Evolutionary conservation across 2,888 invertebrate species (phyloP), one percentile per base, ranked within the genome.

Genomic region (Acanthosoma haemorrhoidale): DNA sequence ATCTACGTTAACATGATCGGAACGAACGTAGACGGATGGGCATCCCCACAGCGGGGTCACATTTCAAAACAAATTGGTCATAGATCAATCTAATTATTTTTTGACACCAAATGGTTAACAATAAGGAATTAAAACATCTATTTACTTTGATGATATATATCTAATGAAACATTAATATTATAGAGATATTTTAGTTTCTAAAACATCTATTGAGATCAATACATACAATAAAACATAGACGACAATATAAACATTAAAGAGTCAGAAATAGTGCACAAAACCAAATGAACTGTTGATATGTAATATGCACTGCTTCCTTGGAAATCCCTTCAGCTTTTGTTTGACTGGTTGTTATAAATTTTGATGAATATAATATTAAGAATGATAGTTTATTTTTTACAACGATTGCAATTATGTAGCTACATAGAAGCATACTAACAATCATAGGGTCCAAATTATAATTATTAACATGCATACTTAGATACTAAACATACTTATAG

Each of bases 291-390:
- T 59, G 58, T 68, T 68, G 59, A 68, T 68, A 68, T 58, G 41
- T 64, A 29, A 29, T 39, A 21, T 63, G 38, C 34, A 38, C 21
- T 41, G 36, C 31, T 64, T 64, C 61, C 39, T 38, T 72, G 71
- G 72, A 73, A 75, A 75, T 74, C 75, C 75, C 74, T 75, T 75
- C 75, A 74, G 73, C 74, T 73, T 70, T 72, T 69, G 72, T 60
- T 60, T 60, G 32, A 34, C 36, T 60, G 32, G 36, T 60, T 60
- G 29, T 60, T 60, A 34, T 60, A 60, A 32, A 60, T 60, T 60
- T 34, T 34, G 32, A 60, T 34, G 18, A 29, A 60, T 60, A 29
- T 43, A 38, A 38, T 39, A 38, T 63, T 18, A 63, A 63, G 25
- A 63, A 63, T 63, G 18, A 38, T 63, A 63, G 18, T 34, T 43